Conservation (phyloP, 2,113 vertebrate species). For the Hystrix cristata region DNA sequence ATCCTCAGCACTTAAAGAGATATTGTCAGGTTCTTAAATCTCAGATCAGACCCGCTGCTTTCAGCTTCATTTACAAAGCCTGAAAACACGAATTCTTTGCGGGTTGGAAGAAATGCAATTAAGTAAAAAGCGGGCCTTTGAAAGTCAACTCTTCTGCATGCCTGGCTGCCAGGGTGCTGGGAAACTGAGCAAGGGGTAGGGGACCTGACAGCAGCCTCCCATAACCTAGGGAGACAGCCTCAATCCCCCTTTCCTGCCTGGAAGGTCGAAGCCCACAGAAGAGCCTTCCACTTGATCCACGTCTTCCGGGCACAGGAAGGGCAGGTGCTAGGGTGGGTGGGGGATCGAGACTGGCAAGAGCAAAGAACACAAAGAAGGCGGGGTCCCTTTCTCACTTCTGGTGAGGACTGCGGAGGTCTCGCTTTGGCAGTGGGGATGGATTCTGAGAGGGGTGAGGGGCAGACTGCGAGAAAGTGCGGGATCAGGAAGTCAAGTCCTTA, state of each 20-base stretch:
- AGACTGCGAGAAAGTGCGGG: neutral
- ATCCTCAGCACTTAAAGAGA: constrained; percentile 74
- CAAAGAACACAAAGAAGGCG: constrained; percentile 5
- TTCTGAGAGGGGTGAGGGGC: neutral
- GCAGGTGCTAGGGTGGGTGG: neutral
- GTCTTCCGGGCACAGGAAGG: neutral
- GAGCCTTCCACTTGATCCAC: neutral
- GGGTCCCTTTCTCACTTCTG: neutral
- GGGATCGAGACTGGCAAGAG: neutral
- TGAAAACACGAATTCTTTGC: constrained; percentile 77
- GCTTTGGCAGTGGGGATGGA: constrained; percentile 18
- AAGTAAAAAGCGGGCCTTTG: constrained; percentile 68
- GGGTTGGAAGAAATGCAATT: constrained; percentile 79
- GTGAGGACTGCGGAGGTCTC: neutral
- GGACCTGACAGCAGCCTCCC: neutral
- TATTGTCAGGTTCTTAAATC: constrained; percentile 83
- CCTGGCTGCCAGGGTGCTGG: neutral
- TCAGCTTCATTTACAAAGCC: constrained; percentile 76
- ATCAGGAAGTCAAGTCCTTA: neutral
- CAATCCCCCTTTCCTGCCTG: neutral
- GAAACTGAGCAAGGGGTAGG: neutral
- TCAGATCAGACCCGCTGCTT: constrained; percentile 81
- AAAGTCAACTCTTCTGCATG: neutral
- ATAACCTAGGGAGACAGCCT: neutral
- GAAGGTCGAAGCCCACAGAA: neutral